Base-by-base conservation (phyloP, 2,113 vertebrate species). In the Aplodontia rufa region DNA sequence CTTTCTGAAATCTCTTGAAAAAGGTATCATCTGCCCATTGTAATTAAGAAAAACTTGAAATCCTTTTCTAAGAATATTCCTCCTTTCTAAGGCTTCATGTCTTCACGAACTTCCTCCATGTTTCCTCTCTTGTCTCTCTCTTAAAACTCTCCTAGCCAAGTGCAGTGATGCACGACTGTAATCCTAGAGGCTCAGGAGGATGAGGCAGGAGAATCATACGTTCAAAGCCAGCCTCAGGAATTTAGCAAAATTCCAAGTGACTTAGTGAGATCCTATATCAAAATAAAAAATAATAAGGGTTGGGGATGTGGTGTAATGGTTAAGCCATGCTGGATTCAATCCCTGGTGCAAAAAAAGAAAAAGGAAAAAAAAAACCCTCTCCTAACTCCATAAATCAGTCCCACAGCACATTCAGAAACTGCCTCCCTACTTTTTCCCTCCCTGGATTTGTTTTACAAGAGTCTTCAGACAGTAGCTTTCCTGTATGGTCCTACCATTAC, bases 21-120 rank as follows among this genome's bases (percentile, higher is more conserved):
- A 42, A 11, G 26, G 94, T 93, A 93, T 19, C 14, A 60, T 87
- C 79, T 60, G 47, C n/a, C 66, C n/a, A 90, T 51, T 95, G 86
- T 84, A 51, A 90, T 75, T 72, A 64, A 80, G 30, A n/a, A 92
- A 20, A 90, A 84, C 4, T 81, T 55, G 55, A 71, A 93, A 37
- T 55, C 5, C 9, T 66, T 1, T 95, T 89, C 20, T 40, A 90
- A n/a, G n/a, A 64, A 45, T 66, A 92, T 60, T 91, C 62, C 4
- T 91, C 6, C 30, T 94, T 92, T 60, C 32, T 14, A 90, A 35
- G 74, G 62, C 26, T 93, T 72, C 66, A 68, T 5, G 47, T 68
- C 22, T 72, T n/a, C 28, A 87, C 45, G 62, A 45, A 2, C 12
- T 95, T 58, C 20, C 69, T 42, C 7, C 49, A 30, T 68, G 28